These are phyloP conservation scores for Branchinecta sandiegonensis DNA, from an alignment of 2,888 invertebrate species.

Conservation along the genomic window DNA sequence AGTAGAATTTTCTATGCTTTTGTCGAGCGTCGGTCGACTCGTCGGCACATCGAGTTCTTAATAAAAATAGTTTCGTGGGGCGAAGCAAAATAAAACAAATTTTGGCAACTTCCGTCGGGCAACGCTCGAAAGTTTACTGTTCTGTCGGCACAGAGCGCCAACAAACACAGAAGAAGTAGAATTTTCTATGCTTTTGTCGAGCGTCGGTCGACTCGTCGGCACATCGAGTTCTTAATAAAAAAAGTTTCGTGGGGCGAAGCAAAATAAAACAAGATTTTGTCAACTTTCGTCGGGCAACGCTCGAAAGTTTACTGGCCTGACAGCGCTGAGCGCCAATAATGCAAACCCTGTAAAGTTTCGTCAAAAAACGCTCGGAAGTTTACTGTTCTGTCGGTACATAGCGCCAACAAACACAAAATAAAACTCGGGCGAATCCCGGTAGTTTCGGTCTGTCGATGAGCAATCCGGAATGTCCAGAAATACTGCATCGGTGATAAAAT, in stretches of 20 bases:
- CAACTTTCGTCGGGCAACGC: too few relatives aligned
- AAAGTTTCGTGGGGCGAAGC: too few relatives aligned
- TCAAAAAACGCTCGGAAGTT: constrained; percentile 12
- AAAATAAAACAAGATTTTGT: too few relatives aligned
- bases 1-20: not conserved
- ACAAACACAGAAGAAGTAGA: not conserved
- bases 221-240: too few relatives aligned
- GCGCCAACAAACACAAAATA: not conserved
- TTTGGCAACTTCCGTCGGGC: not conserved
- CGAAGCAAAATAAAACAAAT: not conserved
- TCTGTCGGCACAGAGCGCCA: constrained; percentile 5
- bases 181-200: not conserved
- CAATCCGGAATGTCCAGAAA: not conserved
- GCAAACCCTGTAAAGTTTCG: too few relatives aligned
- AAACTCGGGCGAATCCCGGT: constrained; percentile 5
- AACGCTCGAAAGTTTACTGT: not conserved
- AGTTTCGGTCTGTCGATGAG: not conserved
- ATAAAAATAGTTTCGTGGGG: too few relatives aligned
- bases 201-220: too few relatives aligned
- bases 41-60: too few relatives aligned
- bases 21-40: too few relatives aligned
- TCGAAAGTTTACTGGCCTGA: too few relatives aligned
- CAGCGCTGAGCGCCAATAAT: too few relatives aligned
- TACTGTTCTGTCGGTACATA: not conserved
- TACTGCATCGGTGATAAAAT: not conserved